A percentile compares a stretch with the other conserved stretches of the same genome.
Conservation (phyloP, 1,140 invertebrate species). For the Habropoda laboriosa region DNA sequence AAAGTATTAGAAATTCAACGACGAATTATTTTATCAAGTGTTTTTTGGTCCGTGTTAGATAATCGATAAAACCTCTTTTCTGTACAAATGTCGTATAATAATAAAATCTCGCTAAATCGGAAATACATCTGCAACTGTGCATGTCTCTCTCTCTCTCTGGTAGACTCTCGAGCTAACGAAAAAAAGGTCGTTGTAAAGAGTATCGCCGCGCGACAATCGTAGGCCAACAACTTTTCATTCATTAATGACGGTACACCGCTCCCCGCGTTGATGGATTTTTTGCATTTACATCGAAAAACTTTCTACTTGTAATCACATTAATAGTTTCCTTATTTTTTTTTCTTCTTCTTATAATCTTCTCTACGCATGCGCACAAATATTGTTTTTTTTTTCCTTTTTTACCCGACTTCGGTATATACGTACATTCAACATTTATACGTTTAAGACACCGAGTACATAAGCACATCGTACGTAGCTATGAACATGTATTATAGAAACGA, state of each 20-base stretch:
- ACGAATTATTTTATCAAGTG: neutral
- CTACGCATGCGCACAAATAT: conserved; percentile 16
- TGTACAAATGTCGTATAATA: conserved; percentile 36
- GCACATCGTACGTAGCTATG: neutral
- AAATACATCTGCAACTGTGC: neutral
- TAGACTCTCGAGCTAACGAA: conserved; percentile 19
- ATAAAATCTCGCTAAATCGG: conserved; percentile 20
- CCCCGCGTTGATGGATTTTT: neutral
- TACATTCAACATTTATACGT: conserved; percentile 53
- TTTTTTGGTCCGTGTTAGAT: conserved; percentile 35
- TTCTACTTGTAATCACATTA: neutral
- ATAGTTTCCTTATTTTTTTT: too few relatives aligned
- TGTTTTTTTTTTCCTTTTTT: too few relatives aligned
- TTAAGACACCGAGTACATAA: conserved; percentile 44
- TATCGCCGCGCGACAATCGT: conserved; percentile 13
- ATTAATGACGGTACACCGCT: neutral
- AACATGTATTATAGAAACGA: conserved; percentile 1
- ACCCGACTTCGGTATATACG: conserved; percentile 4
- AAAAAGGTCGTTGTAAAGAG: conserved; percentile 28
- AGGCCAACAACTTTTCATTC: conserved; percentile 33
- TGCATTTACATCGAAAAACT: neutral
- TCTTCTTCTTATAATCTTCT: conserved; percentile 9
- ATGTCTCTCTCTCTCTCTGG: too few relatives aligned
- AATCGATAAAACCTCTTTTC: conserved; percentile 31
- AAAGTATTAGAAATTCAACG: conserved; percentile 1